These are phyloP conservation scores for Coreius guichenoti DNA, from an alignment of 2,797 vertebrate genomes.

Conservation along the genomic window DNA sequence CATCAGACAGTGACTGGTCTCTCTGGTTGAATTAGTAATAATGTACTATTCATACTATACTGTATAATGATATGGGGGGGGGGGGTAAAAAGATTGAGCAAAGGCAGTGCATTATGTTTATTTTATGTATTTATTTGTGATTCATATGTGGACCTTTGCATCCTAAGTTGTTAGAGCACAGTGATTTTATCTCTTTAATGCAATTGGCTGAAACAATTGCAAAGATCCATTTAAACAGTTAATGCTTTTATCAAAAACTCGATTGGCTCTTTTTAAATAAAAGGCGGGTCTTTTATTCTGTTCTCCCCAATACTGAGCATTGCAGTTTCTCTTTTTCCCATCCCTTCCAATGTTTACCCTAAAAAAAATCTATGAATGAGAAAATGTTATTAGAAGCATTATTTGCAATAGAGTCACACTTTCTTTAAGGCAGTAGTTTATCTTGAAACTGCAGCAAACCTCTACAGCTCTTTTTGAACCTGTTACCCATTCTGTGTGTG, in stretches of 20 bases:
- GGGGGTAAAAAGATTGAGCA: too few relatives aligned
- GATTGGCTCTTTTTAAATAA: not conserved
- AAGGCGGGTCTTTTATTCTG: not conserved
- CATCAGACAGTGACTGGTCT: not conserved
- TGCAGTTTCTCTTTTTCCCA: not conserved
- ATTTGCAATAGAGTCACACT: not conserved
- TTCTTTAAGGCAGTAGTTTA: not conserved
- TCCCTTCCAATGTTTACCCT: not conserved
- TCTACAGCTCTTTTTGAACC: conserved; percentile 18
- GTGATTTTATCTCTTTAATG: not conserved
- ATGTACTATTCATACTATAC: too few relatives aligned
- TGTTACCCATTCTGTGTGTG: conserved; percentile 12
- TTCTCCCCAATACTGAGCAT: not conserved
- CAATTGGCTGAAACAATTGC: not conserved
- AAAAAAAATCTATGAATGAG: not conserved
- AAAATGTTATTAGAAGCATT: conserved; percentile 4
- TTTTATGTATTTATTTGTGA: not conserved
- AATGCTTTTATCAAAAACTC: not conserved
- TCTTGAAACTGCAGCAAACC: conserved; percentile 8
- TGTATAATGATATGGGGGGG: too few relatives aligned
- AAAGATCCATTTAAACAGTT: too few relatives aligned
- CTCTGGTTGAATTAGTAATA: too few relatives aligned
- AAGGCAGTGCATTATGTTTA: not conserved
- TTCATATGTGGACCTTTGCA: not conserved
- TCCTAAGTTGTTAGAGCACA: not conserved